Conservation (phyloP, 2,888 invertebrate genomes). For the Kryphioiulus occultus region DNA sequence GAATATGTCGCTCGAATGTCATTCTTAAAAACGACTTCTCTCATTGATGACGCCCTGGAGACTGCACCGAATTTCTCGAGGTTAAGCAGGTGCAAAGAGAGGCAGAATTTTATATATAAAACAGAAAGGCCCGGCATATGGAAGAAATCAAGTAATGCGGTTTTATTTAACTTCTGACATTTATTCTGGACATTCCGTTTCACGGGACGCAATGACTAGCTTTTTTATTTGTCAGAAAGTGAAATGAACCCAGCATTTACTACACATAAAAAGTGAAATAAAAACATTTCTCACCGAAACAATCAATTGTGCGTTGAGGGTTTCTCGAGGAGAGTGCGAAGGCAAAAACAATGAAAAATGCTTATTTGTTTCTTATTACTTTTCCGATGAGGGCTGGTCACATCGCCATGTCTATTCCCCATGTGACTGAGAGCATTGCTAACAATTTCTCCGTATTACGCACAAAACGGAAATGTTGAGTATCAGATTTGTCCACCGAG, state of each 20-base stretch:
- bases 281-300: conserved; percentile 38
- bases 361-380: conserved; percentile 32
- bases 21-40: neutral
- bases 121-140: neutral
- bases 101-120: conserved; percentile 22
- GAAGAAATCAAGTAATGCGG: conserved; percentile 29
- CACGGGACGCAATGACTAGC: conserved; percentile 12
- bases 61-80: neutral
- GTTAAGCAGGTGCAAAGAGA: conserved; percentile 10
- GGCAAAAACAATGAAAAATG: conserved; percentile 39
- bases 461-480: neutral
- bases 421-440: neutral
- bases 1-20: neutral
- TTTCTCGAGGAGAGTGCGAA: neutral
- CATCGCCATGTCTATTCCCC: neutral
- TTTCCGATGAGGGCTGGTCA: neutral
- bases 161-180: conserved; percentile 30
- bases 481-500: conserved; percentile 22
- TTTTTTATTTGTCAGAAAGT: conserved; percentile 39
- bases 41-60: no score
- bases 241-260: conserved; percentile 39
- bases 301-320: neutral
- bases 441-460: neutral
- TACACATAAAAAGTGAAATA: conserved; percentile 40
- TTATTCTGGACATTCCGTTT: conserved; percentile 36